Evolutionary conservation across 2,797 vertebrate genomes (phyloP), one percentile per base, ranked within the genome.

Genomic region (Eospalax fontanierii): DNA sequence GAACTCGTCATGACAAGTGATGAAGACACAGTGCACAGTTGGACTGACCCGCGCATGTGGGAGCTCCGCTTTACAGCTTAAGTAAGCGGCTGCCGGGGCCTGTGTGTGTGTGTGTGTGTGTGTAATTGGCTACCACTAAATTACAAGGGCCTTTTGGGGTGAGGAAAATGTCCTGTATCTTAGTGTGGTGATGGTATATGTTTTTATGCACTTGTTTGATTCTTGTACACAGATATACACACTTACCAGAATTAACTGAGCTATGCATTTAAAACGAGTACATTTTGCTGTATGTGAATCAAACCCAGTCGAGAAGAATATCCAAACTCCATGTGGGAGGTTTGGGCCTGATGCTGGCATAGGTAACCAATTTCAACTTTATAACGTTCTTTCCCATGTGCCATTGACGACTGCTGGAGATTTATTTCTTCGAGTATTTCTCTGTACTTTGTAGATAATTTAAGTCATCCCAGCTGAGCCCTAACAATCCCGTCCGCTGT

Each of bases 391-490:
- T 90, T 89, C 93, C 81, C 75, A 28, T 1, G 43, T 74, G 24
- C n/a, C 76, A 21, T 0, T 3, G 46, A 75, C 18, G 30, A 1
- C 63, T 2, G 59, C 57, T 21, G 21, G 95, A n/a, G 80, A 43
- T 65, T 89, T 95, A 33, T 80, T 73, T 88, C 57, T 75, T 66
- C 16, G 46, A 82, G 50, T 30, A 21, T 43, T 71, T 57, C 79
- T 79, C 70, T 54, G 89, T 11, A 19, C 28, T 80, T 33, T 89
- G 65, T 12, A 21, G 94, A 63, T 81, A 54, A 65, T 19, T 81
- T 88, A 84, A 94, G 87, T 74, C 81, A 46, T 66, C 50, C 57
- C 94, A 96, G 95, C 76, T 93, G 95, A 35, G 81, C 80, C 74
- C 63, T 26, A 12, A 38, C 4, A 15, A 2, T 2, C 65, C 50